Evolutionary conservation across 2,797 vertebrate genomes (phyloP), one percentile per base, ranked within the genome.

Genomic region (Gorsachius magnificus): DNA sequence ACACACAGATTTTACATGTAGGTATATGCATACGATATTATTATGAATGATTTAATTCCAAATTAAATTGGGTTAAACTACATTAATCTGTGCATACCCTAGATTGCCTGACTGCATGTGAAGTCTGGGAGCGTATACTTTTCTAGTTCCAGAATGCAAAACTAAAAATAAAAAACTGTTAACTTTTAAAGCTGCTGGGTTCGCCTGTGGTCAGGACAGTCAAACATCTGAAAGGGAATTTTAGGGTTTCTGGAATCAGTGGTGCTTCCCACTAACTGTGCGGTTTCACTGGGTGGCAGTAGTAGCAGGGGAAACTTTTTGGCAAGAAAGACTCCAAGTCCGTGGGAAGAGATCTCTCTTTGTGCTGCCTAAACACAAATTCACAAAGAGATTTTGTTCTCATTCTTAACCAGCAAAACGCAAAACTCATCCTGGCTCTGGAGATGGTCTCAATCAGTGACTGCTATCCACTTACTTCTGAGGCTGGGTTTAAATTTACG

Each of bases 231-330:
- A 77, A 93, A 64, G 58, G 6, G 45, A 74, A 22, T 82, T 56
- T 68, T 38, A 68, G 36, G 18, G 12, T 68, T 64, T 93, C 56
- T 57, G 33, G 36, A 80, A 93, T 61, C 11, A 71, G 10, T 60
- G 16, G 5, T 2, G 1, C 71, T 74, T 93, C 29, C 35, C 57
- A 29, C 5, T 61, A 69, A 12, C 43, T 17, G 8, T 68, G 28
- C 48, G 16, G 41, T 92, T 95, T 97, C 96, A 96, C 89, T 93
- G 93, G 90, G 92, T 97, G 95, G 97, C 97, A 91, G 93, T 61
- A 97, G 72, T 45, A 83, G 69, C 50, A 70, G 90, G 38, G 82
- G 78, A 87, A 63, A 72, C 10, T 66, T 87, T 13, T 60, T 63
- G 66, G 13, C 35, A 71, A 65, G 69, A 63, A 78, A 6, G 28